Evolutionary conservation across 2,888 invertebrate species (phyloP).

Genomic region (Acanthacorydalis orientalis): DNA sequence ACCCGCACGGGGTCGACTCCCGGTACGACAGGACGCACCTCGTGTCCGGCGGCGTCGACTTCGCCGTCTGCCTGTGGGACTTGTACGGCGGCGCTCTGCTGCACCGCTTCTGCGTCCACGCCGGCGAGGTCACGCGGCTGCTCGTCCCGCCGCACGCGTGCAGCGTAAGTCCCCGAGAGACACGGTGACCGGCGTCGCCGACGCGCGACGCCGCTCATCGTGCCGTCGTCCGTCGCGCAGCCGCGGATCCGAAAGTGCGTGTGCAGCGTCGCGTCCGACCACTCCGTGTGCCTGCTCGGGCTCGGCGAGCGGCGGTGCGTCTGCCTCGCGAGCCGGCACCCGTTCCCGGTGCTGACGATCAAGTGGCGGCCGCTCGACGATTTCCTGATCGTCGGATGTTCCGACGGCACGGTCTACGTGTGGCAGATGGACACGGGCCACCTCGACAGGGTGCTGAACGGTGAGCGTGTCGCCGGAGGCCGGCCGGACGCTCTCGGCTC

Average conservation of each 20-base stretch:
- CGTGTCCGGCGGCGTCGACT: constrained; percentile 95
- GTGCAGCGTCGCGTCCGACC: constrained; percentile 93
- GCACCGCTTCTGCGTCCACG: constrained; percentile 94
- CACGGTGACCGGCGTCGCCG: too few species aligned
- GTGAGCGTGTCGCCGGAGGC: constrained; percentile 98
- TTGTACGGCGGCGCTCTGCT: constrained; percentile 74
- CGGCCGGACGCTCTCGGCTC: constrained; percentile 92
- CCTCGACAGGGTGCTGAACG: constrained; percentile 87
- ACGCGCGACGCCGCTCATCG: constrained; percentile 31
- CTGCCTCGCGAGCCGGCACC: constrained; percentile 76
- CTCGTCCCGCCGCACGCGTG: constrained; percentile 87
- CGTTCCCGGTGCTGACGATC: constrained; percentile 89
- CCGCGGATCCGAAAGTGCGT: constrained; percentile 83
- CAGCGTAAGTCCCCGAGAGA: constrained; percentile 52
- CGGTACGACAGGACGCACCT: constrained; percentile 78
- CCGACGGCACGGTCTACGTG: constrained; percentile 94
- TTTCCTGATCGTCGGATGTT: constrained; percentile 92
- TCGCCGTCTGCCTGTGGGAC: constrained; percentile 95
- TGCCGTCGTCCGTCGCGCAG: constrained; percentile 18
- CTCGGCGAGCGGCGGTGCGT: constrained; percentile 87
- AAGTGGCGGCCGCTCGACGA: constrained; percentile 97
- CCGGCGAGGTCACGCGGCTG: constrained; percentile 89
- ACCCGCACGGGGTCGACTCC: constrained; percentile 80
- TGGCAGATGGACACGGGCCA: constrained; percentile 99
- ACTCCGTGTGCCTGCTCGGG: constrained; percentile 89